Evolutionary conservation across 1,140 invertebrate genomes (phyloP).

Genomic region (Meteorus sp.): DNA sequence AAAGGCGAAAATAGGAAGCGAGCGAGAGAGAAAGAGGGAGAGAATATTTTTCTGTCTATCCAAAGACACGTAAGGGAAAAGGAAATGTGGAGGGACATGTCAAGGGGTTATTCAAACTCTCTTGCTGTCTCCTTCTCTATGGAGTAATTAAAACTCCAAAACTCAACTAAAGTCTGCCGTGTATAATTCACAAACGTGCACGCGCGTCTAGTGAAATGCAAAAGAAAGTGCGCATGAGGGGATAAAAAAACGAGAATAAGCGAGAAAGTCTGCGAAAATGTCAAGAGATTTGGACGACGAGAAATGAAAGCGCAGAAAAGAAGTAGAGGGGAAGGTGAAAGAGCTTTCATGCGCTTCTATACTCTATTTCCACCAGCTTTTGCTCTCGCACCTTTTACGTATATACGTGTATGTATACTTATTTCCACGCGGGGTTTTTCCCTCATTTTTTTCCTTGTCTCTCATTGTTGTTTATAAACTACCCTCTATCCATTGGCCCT

Average conservation of each 20-base stretch:
- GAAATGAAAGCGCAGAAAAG: not conserved
- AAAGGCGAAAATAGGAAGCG: not conserved
- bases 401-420: conserved; percentile 6
- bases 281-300: conserved; percentile 1
- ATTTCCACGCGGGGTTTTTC: conserved; percentile 27
- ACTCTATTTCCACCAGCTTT: conserved; percentile 8
- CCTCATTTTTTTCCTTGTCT: conserved; percentile 8
- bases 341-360: conserved; percentile 16
- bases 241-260: conserved; percentile 1
- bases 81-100: too few relatives aligned
- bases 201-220: conserved; percentile 28
- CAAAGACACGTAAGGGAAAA: too few relatives aligned
- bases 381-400: conserved; percentile 17
- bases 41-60: too few relatives aligned
- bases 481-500: conserved; percentile 21
- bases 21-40: conserved; percentile 15
- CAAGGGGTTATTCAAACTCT: not conserved
- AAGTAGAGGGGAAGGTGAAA: conserved; percentile 1
- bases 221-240: conserved; percentile 3
- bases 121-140: conserved; percentile 17
- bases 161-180: too few relatives aligned
- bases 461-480: conserved; percentile 24
- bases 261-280: not conserved
- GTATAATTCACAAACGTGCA: conserved; percentile 45
- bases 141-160: conserved; percentile 48